Base-by-base conservation (phyloP, 2,113 vertebrate species). In the Benitochromis conjunctus region DNA sequence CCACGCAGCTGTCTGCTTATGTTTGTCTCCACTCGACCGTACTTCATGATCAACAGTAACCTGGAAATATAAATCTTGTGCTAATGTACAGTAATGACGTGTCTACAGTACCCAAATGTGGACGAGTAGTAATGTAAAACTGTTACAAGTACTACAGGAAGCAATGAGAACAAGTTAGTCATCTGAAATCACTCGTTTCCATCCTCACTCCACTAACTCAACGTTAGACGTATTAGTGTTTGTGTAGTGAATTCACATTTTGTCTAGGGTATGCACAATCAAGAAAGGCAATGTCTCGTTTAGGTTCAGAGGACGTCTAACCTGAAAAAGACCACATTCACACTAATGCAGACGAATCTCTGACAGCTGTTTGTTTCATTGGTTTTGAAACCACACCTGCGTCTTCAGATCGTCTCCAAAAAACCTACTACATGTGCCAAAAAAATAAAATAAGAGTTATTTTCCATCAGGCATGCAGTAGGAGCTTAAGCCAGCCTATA, bases 201-300 rank as follows among this genome's bases (percentile, higher is more conserved):
- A 55, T 77, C 36, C 62, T 34, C 78, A 43, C 48, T 51, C 10
- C 69, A 14, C 11, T 29, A 54, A 71, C 55, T 55, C 3, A 81
- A 81, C 36, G 6, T 26, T 46, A 79, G 77, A 46, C 6, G 18
- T 26, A 46, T 80, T 56, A 51, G 64, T 90, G 55, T 87, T 69
- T 80, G 18, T 88, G 29, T 36, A 43, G 19, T 84, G 66, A 86
- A 80, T 92, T 94, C 90, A 92, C 86, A 92, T 93, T 90, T 84
- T 88, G 12, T 87, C 34, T 76, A 6, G 82, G 76, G 64, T 69
- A 69, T 55, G 53, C 81, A 91, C 79, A 79, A 81, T 82, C 82
- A 91, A 78, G 36, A 84, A 84, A 84, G 76, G 69, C 82, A 13
- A 53, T 56, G 48, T 79, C 79, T 90, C 46, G 71, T 60, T 54